A percentile compares a stretch with the other conserved stretches of the same genome.
Conservation (phyloP, 2,888 invertebrate species). For the Agrotis clavis region DNA sequence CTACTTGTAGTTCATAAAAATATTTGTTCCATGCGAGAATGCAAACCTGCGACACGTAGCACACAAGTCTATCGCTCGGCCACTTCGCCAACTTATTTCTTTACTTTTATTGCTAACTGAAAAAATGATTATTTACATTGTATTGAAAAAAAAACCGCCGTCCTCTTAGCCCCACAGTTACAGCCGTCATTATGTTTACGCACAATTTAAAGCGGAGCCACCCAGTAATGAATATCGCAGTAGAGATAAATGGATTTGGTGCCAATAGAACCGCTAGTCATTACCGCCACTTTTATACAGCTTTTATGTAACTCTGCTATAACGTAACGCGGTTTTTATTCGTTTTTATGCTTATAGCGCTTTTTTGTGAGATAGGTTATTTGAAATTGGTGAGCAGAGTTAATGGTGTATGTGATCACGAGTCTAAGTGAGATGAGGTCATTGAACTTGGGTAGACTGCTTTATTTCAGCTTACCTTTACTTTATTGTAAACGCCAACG, state of each 20-base stretch:
- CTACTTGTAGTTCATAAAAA: too few relatives aligned
- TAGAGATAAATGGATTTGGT: conserved; percentile 78
- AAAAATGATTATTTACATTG: background rate
- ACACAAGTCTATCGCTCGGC: too few relatives aligned
- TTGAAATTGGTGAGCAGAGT: background rate
- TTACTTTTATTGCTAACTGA: background rate
- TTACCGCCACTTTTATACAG: conserved; percentile 56
- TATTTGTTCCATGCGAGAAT: too few relatives aligned
- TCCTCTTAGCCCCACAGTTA: conserved; percentile 66
- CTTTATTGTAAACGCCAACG: too few relatives aligned
- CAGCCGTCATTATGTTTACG: conserved; percentile 81
- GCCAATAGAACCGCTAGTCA: conserved; percentile 70
- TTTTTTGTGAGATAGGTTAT: conserved; percentile 33
- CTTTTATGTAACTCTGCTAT: conserved; percentile 42
- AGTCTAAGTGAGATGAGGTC: background rate
- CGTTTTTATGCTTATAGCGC: conserved; percentile 27
- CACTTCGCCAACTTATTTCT: too few relatives aligned
- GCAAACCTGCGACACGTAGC: too few relatives aligned
- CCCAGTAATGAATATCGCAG: conserved; percentile 77
- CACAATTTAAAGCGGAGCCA: conserved; percentile 80
- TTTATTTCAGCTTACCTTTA: too few relatives aligned
- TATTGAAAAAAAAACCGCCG: conserved; percentile 28
- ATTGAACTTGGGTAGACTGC: background rate
- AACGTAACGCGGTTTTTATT: conserved; percentile 38
- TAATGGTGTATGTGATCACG: conserved; percentile 9